These are phyloP conservation scores for Struthio camelus DNA, from an alignment of 2,113 vertebrate genomes.

Conservation along the genomic window DNA sequence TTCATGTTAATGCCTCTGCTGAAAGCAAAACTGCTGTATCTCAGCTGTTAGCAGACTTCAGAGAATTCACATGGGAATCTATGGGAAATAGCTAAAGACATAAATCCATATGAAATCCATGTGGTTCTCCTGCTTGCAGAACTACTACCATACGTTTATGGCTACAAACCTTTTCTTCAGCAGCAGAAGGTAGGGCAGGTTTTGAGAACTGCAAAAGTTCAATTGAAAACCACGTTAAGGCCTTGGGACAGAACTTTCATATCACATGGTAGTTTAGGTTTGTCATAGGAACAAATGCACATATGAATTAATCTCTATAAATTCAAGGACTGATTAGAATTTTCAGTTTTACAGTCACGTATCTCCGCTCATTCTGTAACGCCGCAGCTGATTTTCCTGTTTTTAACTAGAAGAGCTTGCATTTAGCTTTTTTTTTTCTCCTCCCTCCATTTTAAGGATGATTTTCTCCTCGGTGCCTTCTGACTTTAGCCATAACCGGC, in stretches of 20 bases:
- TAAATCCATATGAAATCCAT: not conserved
- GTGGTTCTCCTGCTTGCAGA: not conserved
- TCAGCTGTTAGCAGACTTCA: not conserved
- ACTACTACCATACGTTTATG: not conserved
- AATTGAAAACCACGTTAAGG: not conserved
- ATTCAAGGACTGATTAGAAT: not conserved
- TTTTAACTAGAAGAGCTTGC: not conserved
- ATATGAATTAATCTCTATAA: not conserved
- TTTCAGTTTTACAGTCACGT: not conserved
- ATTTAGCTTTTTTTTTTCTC: not conserved
- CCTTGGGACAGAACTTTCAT: not conserved
- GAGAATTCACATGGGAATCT: not conserved
- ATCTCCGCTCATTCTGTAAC: not conserved
- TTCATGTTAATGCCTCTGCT: not conserved
- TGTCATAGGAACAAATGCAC: rapidly evolving
- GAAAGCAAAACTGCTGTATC: not conserved
- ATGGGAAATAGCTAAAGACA: not conserved
- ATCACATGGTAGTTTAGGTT: not conserved
- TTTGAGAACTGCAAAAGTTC: not conserved
- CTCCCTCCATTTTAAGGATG: not conserved
- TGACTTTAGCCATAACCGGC: not conserved
- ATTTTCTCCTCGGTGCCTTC: not conserved
- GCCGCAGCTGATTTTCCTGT: not conserved
- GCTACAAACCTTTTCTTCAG: not conserved
- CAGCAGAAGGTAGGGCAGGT: not conserved